A percentile compares a stretch with the other conserved stretches of the same genome.
phyloP scores from a whole-genome alignment of 2,797 vertebrate genomes.

The Gallinago solitaria region DNA sequence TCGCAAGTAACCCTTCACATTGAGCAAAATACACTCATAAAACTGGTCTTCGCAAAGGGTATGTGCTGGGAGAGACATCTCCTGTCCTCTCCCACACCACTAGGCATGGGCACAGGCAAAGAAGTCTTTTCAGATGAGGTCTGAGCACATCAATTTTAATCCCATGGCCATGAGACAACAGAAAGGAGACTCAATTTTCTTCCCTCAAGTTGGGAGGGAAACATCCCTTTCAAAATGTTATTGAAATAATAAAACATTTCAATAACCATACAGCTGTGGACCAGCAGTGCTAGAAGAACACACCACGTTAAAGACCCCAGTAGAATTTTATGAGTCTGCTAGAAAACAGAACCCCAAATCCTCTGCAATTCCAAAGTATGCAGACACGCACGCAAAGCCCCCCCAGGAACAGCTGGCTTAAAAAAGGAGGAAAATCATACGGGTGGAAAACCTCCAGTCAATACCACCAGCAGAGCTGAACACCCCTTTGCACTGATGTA shows the following conservation, averaged over 20 bases:
- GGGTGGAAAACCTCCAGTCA: neutral
- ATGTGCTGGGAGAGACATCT: neutral
- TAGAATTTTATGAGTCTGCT: conserved; percentile 54
- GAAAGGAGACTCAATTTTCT: conserved; percentile 35
- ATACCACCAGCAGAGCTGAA: neutral
- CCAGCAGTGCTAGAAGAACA: conserved; percentile 52
- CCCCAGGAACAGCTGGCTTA: neutral
- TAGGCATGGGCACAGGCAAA: neutral
- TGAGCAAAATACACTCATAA: neutral
- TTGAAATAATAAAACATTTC: conserved; percentile 70
- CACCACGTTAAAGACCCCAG: conserved; percentile 18
- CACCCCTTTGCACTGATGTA: neutral
- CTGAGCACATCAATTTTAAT: neutral
- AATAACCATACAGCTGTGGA: conserved; percentile 60
- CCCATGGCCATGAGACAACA: neutral
- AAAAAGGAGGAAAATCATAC: neutral
- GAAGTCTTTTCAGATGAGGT: neutral
- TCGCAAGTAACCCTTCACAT: neutral
- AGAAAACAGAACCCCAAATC: conserved; percentile 45
- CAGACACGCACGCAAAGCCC: neutral
- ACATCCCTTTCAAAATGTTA: conserved; percentile 58
- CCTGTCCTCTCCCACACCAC: neutral
- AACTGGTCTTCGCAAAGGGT: neutral
- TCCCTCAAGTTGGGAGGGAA: conserved; percentile 32
- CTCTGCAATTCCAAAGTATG: neutral